Conservation (phyloP, 2,888 invertebrate species). For the Lochmaea capreae region DNA sequence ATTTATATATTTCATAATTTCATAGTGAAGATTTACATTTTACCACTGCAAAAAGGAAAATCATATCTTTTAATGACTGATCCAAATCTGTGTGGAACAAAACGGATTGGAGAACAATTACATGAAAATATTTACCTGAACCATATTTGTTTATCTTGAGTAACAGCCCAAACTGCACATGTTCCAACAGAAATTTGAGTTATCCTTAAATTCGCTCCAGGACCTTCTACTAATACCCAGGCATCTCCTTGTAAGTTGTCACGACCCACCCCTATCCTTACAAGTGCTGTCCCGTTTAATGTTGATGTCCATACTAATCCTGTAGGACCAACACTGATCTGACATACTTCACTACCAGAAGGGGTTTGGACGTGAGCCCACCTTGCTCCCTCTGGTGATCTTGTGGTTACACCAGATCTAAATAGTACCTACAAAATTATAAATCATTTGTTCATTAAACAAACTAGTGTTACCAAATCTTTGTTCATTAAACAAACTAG, state of each 20-base stretch:
- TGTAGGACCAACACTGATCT: slow-evolving; percentile 86
- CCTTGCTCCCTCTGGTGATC: slow-evolving; percentile 87
- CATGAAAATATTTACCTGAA: slow-evolving; percentile 74
- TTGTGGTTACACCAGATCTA: slow-evolving; percentile 82
- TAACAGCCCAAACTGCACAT: slow-evolving; percentile 83
- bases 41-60: no score
- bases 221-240: slow-evolving; percentile 86
- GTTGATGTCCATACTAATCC: slow-evolving; percentile 90
- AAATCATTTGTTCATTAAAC: background rate
- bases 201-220: slow-evolving; percentile 77
- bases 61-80: no score
- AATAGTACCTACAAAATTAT: slow-evolving; percentile 77
- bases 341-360: slow-evolving; percentile 83
- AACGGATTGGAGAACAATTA: no score
- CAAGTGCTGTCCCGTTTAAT: slow-evolving; percentile 84
- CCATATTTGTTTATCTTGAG: slow-evolving; percentile 87
- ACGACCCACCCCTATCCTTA: slow-evolving; percentile 85
- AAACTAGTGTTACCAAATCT: background rate
- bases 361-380: slow-evolving; percentile 86
- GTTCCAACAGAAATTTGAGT: slow-evolving; percentile 84
- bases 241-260: slow-evolving; percentile 74
- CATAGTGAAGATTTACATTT: no score
- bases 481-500: background rate
- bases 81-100: no score
- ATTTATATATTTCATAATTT: no score